phyloP scores from a whole-genome alignment of 2,113 vertebrate species.

The Protobothrops mucrosquamatus region DNA sequence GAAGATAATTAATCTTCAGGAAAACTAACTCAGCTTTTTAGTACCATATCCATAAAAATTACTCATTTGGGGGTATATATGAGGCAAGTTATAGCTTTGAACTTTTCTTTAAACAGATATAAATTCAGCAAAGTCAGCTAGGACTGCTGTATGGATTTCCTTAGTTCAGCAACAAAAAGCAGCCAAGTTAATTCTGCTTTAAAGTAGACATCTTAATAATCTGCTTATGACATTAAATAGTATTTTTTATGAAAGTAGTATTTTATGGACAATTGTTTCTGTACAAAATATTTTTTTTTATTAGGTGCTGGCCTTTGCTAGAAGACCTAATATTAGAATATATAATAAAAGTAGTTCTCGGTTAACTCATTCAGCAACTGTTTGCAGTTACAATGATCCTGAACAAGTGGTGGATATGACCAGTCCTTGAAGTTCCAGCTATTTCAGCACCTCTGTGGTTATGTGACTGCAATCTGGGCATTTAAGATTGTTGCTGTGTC shows the following conservation, averaged over 20 bases:
- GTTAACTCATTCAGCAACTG: neutral
- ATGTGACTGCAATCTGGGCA: neutral
- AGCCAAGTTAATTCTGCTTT: neutral
- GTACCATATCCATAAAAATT: neutral
- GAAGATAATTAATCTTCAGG: neutral
- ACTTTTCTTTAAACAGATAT: conserved; percentile 26
- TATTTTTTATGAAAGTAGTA: neutral
- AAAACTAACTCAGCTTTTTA: neutral
- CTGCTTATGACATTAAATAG: neutral
- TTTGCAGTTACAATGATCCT: neutral
- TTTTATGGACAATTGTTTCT: neutral
- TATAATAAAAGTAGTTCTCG: neutral
- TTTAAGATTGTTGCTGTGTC: neutral
- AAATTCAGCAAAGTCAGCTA: conserved; percentile 1
- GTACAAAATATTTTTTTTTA: neutral
- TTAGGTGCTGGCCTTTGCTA: neutral
- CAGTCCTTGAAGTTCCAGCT: neutral
- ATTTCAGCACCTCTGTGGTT: neutral
- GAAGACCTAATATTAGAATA: fast-evolving
- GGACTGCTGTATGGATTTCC: neutral
- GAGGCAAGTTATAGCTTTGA: conserved; percentile 23
- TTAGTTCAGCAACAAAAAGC: neutral
- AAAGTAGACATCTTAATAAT: neutral
- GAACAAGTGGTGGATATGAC: neutral
- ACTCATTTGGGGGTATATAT: neutral